Evolutionary conservation across 2,888 invertebrate species (phyloP), one percentile per base, ranked within the genome.

Genomic region (Oscheius myriophilus): DNA sequence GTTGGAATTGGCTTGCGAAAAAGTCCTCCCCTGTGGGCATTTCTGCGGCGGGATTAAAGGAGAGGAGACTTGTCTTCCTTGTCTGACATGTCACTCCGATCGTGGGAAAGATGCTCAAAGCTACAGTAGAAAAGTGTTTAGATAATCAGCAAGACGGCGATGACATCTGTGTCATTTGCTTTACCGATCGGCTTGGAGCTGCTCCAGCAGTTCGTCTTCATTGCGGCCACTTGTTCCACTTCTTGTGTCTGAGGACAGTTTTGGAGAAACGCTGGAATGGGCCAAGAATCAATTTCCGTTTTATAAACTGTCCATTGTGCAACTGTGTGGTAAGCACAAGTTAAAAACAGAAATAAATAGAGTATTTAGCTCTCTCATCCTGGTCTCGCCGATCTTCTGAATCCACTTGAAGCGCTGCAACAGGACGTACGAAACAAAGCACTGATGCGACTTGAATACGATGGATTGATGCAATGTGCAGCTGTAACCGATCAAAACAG

Each of bases 141-240:
- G 70, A 71, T 41, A 72, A 70, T 39, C 92, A 93, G 18, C 97
- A 97, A 88, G 97, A 97, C 87, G 94, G 94, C 0, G 97, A 97
- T 85, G 97, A 97, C 87, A 95, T 97, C 94, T 97, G 97, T 88
- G 96, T 97, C 94, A 94, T 97, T 82, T 97, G 97, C 88, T 97
- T 97, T 88, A 95, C 95, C 0, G 97, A 97, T 87, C 95, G 96
- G 0, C 89, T 97, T 51, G 93, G 95, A 41, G 95, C 93, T 76
- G 96, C 96, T 0, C 97, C 97, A 12, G 93, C 96, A 2, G 91
- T 96, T 12, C 89, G 94, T 91, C 88, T 96, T 64, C 91, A 91
- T 79, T 97, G 97, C 88, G 95, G 95, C 0, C 97, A 97, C 87
- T 93, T 96, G 16, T 97, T 97, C 88, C 97, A 97, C 86, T 90